A percentile compares a stretch with the other conserved stretches of the same genome.
These are phyloP conservation scores for Catharus ustulatus DNA, from an alignment of 2,797 vertebrate species.

Conservation along the genomic window DNA sequence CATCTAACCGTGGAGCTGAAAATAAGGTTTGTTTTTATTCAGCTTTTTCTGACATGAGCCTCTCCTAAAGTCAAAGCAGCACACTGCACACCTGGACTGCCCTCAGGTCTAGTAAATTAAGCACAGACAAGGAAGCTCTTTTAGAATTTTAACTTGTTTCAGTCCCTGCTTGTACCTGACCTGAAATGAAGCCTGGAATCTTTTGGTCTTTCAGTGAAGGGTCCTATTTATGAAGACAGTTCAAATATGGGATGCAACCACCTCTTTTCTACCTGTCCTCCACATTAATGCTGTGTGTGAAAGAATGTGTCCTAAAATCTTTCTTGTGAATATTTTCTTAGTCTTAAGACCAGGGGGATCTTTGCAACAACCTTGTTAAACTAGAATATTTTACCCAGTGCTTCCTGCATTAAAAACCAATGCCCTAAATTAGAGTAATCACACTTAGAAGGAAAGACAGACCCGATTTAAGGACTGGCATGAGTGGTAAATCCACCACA, in stretches of 20 bases:
- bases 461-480: background rate
- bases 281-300: background rate
- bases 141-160: background rate
- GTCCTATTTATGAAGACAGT: background rate
- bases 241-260: accelerated
- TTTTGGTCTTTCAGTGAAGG: accelerated
- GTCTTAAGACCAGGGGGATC: background rate
- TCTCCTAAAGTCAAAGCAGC: background rate
- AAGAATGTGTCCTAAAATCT: background rate
- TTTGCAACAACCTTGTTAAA: background rate
- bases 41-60: background rate
- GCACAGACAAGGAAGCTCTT: accelerated
- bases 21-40: background rate
- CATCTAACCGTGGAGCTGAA: background rate
- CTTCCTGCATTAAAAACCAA: background rate
- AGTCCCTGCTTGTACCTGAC: background rate
- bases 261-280: background rate
- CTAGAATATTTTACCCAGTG: background rate
- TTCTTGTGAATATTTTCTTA: background rate
- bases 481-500: background rate
- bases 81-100: background rate
- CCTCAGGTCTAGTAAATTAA: background rate
- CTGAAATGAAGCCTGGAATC: background rate
- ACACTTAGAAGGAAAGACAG: background rate
- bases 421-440: background rate